Conservation (phyloP, 2,888 invertebrate species). For the Hydraecia micacea region DNA sequence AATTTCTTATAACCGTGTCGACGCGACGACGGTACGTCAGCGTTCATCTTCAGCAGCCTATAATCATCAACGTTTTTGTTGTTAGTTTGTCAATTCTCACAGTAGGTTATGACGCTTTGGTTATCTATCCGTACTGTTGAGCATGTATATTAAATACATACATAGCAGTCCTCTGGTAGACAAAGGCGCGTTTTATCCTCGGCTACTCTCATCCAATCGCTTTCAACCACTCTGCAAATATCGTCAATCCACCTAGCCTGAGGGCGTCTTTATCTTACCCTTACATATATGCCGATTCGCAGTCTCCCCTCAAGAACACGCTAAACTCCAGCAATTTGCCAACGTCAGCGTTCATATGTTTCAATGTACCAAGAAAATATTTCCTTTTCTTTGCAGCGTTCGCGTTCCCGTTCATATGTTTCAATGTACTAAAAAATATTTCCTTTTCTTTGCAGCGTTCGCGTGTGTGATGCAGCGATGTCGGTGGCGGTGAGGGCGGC, state of each 20-base stretch:
- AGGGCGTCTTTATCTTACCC: not conserved
- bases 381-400: conserved; percentile 79
- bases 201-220: not conserved
- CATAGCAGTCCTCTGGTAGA: not conserved
- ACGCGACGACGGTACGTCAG: too few species aligned
- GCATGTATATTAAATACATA: not conserved
- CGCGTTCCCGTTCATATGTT: conserved; percentile 62
- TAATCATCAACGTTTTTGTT: not conserved
- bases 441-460: conserved; percentile 79
- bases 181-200: not conserved
- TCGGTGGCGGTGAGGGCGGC: conserved; percentile 83
- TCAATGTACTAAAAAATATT: not conserved
- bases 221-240: not conserved
- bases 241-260: not conserved
- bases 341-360: not conserved
- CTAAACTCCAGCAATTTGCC: not conserved
- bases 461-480: conserved; percentile 87
- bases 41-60: not conserved
- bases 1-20: not conserved
- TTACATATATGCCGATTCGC: not conserved
- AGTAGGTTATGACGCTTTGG: too few species aligned
- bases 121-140: too few species aligned
- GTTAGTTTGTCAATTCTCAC: not conserved
- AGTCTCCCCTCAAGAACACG: not conserved
- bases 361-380: not conserved